Conservation (phyloP, 2,113 vertebrate species). For the Ochotona princeps region DNA sequence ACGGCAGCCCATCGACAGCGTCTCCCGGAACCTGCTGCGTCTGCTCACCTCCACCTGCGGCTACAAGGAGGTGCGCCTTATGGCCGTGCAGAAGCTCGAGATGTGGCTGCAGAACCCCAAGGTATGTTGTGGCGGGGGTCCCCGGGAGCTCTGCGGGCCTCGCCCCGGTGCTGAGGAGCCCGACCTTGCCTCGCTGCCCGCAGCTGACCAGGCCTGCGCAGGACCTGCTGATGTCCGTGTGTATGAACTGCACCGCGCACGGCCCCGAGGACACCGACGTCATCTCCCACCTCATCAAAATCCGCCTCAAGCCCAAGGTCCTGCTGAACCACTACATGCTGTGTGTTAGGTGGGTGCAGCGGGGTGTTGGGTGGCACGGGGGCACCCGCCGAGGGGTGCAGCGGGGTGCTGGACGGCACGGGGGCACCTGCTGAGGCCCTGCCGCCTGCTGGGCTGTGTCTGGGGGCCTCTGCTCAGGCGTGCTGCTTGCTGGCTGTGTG, state of each 20-base stretch:
- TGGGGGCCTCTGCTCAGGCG: too few relatives aligned
- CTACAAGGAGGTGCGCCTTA: conserved; percentile 95
- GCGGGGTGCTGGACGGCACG: accelerated
- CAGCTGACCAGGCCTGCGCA: conserved; percentile 98
- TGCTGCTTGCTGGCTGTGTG: neutral
- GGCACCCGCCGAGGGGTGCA: accelerated
- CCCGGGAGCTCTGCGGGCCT: too few relatives aligned
- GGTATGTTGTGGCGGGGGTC: conserved; percentile 80
- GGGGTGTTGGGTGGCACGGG: accelerated
- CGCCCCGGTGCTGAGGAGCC: too few relatives aligned
- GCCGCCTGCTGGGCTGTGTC: conserved; percentile 10
- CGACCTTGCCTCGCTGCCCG: neutral
- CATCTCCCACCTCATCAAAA: conserved; percentile 98
- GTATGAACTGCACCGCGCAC: conserved; percentile 96
- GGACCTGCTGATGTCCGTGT: conserved; percentile 97
- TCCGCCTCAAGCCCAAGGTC: conserved; percentile 98
- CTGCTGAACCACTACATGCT: conserved; percentile 84
- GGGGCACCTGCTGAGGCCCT: accelerated
- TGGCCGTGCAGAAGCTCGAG: conserved; percentile 96
- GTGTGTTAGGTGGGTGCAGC: conserved; percentile 14
- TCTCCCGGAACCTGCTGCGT: conserved; percentile 96
- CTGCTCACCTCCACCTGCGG: conserved; percentile 96
- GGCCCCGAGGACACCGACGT: conserved; percentile 96
- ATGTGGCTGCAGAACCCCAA: conserved; percentile 99
- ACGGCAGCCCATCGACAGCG: conserved; percentile 97